Evolutionary conservation across 1,140 invertebrate species (phyloP).

Genomic region (Asbolus verrucosus): DNA sequence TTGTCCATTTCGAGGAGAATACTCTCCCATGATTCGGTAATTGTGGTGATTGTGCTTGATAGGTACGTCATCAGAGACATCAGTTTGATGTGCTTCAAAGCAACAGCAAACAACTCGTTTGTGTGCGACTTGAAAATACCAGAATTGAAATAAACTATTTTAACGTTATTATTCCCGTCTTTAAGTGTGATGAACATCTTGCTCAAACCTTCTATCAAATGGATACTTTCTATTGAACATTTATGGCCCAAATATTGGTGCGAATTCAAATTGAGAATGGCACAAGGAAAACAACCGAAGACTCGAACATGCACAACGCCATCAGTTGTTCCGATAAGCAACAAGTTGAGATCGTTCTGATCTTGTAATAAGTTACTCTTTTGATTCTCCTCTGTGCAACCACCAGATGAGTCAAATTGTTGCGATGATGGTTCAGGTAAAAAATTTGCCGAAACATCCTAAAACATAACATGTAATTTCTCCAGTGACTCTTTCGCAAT

Average conservation of each 20-base stretch:
- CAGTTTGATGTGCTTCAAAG: conserved; percentile 80
- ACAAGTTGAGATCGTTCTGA: conserved; percentile 79
- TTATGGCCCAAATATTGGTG: conserved; percentile 67
- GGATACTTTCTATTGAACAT: conserved; percentile 73
- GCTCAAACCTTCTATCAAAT: conserved; percentile 72
- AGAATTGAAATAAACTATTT: conserved; percentile 74
- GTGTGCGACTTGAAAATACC: conserved; percentile 74
- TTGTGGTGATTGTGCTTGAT: conserved; percentile 82
- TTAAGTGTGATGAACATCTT: conserved; percentile 70
- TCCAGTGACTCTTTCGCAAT: too few species aligned
- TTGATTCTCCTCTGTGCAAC: conserved; percentile 72
- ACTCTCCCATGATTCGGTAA: conserved; percentile 94
- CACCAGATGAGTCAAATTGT: conserved; percentile 65
- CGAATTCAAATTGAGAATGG: conserved; percentile 74
- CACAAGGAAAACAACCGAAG: conserved; percentile 87
- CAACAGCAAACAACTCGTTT: conserved; percentile 77
- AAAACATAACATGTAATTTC: too few species aligned
- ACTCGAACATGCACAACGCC: conserved; percentile 82
- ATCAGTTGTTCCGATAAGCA: conserved; percentile 81
- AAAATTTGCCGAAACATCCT: conserved; percentile 70
- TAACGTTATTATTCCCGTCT: conserved; percentile 68
- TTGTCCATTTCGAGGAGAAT: conserved; percentile 94
- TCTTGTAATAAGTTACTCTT: conserved; percentile 74
- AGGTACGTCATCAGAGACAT: conserved; percentile 76
- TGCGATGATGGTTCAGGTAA: conserved; percentile 66